These are phyloP conservation scores for Steatocranus sp. DNA, from an alignment of 2,797 vertebrate genomes.

Conservation along the genomic window DNA sequence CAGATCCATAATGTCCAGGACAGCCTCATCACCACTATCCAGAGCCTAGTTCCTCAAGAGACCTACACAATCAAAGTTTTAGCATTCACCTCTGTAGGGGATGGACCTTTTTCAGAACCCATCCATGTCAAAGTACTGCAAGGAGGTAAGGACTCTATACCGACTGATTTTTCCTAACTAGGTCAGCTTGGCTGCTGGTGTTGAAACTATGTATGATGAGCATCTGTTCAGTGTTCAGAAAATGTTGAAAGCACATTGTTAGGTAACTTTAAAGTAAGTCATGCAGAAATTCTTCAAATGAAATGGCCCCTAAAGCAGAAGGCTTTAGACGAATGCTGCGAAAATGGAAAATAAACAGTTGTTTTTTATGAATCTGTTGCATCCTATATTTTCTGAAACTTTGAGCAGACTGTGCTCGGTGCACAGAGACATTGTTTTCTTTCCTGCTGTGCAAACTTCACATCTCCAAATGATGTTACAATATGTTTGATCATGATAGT, in stretches of 20 bases:
- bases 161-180: neutral
- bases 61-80: constrained; percentile 94
- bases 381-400: constrained; percentile 4
- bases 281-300: neutral
- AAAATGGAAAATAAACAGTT: neutral
- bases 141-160: constrained; percentile 82
- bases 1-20: constrained; percentile 97
- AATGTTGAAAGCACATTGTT: neutral
- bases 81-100: constrained; percentile 96
- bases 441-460: constrained; percentile 5
- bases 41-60: constrained; percentile 88
- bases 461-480: neutral
- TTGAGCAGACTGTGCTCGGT: neutral
- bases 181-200: neutral
- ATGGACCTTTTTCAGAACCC: constrained; percentile 93
- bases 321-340: neutral
- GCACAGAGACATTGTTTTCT: neutral
- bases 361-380: neutral
- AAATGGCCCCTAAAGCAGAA: neutral
- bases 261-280: neutral
- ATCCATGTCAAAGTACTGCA: constrained; percentile 96
- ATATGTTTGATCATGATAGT: constrained; percentile 8
- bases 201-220: neutral
- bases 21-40: constrained; percentile 92
- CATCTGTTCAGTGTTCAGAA: neutral